These are phyloP conservation scores for Siniperca chuatsi DNA, from an alignment of 2,113 vertebrate genomes.

Conservation along the genomic window DNA sequence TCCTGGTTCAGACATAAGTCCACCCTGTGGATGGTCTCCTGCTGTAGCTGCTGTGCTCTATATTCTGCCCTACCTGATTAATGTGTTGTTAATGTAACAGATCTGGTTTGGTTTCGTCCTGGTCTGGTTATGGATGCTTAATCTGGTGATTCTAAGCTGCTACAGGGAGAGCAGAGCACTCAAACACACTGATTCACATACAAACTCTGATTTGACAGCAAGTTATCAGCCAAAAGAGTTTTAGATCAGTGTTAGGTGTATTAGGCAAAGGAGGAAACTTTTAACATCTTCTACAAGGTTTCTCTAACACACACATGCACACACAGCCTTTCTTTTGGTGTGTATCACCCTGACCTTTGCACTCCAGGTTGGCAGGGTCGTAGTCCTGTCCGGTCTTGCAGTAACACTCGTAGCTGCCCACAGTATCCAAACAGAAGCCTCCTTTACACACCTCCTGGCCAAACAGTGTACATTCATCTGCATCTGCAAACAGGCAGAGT, in stretches of 20 bases:
- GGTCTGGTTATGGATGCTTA: neutral
- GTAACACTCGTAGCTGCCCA: constrained; percentile 94
- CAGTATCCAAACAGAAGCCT: constrained; percentile 92
- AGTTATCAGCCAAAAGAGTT: neutral
- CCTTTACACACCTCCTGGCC: constrained; percentile 96
- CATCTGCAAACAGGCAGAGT: constrained; percentile 84
- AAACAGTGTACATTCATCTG: constrained; percentile 95
- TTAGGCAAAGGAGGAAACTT: neutral
- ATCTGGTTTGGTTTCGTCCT: neutral
- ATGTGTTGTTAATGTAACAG: neutral
- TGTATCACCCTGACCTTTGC: constrained; percentile 88
- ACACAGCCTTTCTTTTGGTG: neutral
- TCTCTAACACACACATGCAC: neutral
- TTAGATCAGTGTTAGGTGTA: neutral
- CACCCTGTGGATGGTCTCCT: too few species aligned
- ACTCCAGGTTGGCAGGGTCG: constrained; percentile 91
- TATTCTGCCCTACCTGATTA: neutral
- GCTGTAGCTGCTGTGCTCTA: neutral
- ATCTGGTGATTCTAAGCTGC: neutral
- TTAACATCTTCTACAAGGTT: neutral
- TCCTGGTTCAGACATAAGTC: neutral
- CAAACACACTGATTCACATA: neutral
- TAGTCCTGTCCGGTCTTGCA: constrained; percentile 96
- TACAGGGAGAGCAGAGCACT: neutral
- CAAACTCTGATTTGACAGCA: neutral